Evolutionary conservation across 2,888 invertebrate species (phyloP).

Genomic region (Fragum sueziense): DNA sequence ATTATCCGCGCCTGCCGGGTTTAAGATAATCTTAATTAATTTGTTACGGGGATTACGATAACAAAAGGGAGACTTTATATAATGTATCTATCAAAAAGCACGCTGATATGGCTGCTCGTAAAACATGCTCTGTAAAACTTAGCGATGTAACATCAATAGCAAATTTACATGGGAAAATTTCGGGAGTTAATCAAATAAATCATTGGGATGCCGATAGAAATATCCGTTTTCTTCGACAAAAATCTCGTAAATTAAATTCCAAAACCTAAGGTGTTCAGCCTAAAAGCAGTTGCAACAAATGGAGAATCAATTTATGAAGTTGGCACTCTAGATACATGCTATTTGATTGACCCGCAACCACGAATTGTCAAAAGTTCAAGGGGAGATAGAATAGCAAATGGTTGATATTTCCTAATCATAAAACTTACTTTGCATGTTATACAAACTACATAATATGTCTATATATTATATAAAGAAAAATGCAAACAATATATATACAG

Average conservation of each 20-base stretch:
- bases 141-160: constrained; percentile 8
- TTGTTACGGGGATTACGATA: constrained; percentile 7
- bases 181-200: background rate
- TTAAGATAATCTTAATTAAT: constrained; percentile 26
- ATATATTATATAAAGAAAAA: too few species aligned
- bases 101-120: constrained; percentile 7
- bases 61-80: background rate
- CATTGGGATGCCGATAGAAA: background rate
- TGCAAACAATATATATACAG: too few species aligned
- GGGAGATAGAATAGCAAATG: too few species aligned
- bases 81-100: constrained; percentile 3
- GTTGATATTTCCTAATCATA: too few species aligned
- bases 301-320: too few species aligned
- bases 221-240: constrained; percentile 2
- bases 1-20: constrained; percentile 20
- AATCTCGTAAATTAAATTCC: background rate
- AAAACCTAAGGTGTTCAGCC: too few species aligned
- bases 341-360: too few species aligned
- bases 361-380: too few species aligned
- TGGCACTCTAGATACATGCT: too few species aligned
- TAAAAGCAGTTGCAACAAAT: too few species aligned
- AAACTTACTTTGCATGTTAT: too few species aligned
- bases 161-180: constrained; percentile 13
- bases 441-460: too few species aligned
- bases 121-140: background rate